These are phyloP conservation scores for Parauchenoglanis punctatus DNA, from an alignment of 2,797 vertebrate species.

Conservation along the genomic window DNA sequence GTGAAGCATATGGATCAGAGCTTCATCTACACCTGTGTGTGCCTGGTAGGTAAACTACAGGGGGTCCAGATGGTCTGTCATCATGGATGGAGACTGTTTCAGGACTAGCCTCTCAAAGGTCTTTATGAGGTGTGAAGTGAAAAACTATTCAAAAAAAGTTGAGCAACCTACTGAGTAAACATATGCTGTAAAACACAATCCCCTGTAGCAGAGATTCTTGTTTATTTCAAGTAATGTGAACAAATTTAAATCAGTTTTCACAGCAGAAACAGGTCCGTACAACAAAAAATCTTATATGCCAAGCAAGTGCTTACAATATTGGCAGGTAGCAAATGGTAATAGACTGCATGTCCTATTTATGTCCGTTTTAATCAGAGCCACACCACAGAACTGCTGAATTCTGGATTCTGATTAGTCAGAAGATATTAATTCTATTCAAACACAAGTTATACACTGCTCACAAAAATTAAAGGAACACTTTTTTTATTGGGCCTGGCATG, in stretches of 20 bases:
- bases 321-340: not conserved
- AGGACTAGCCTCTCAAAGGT: conserved; percentile 41
- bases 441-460: not conserved
- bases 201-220: not conserved
- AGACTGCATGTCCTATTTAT: not conserved
- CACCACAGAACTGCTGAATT: not conserved
- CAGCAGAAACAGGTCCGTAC: not conserved
- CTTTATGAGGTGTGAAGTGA: conserved; percentile 40
- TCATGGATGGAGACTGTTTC: conserved; percentile 20
- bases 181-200: conserved; percentile 19
- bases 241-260: not conserved
- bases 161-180: conserved; percentile 22
- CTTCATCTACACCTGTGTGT: conserved; percentile 19
- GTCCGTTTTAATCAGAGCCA: not conserved
- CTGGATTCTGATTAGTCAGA: not conserved
- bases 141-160: conserved; percentile 1
- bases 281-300: not conserved
- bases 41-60: conserved; percentile 34
- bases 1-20: conserved; percentile 14
- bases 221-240: conserved; percentile 8
- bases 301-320: conserved; percentile 9
- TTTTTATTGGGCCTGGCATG: too few relatives aligned
- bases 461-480: too few relatives aligned
- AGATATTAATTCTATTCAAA: not conserved
- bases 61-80: conserved; percentile 40